Conservation (phyloP, 2,113 vertebrate species). For the Trachemys scripta region DNA sequence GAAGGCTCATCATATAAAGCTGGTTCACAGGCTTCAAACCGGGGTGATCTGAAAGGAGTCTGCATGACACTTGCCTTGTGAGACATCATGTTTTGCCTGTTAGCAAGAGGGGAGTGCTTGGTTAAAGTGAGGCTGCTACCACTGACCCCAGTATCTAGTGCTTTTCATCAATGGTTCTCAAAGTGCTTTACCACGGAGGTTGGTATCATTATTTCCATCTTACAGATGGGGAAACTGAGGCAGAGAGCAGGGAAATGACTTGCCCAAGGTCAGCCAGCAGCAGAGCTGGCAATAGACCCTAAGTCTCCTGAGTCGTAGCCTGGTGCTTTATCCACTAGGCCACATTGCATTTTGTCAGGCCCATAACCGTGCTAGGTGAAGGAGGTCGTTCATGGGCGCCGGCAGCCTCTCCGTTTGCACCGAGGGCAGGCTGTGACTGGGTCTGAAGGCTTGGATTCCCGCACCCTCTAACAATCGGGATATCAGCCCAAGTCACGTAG, state of each 20-base stretch:
- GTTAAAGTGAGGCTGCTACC: neutral
- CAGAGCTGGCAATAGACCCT: neutral
- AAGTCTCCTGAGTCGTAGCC: neutral
- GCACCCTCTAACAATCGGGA: neutral
- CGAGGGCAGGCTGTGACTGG: neutral
- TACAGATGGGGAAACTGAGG: neutral
- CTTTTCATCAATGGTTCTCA: neutral
- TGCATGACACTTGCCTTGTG: neutral
- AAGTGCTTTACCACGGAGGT: neutral
- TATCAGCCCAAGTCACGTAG: neutral
- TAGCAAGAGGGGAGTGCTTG: neutral
- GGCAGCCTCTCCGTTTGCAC: neutral
- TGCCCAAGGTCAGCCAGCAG: neutral
- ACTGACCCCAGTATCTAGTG: neutral
- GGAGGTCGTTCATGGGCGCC: neutral
- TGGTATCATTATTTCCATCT: neutral
- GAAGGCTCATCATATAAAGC: neutral
- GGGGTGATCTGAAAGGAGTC: neutral
- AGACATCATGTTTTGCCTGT: neutral
- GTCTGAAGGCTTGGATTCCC: neutral
- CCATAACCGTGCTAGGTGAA: neutral
- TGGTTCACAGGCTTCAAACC: neutral
- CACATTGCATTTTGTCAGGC: neutral
- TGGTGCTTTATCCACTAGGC: neutral
- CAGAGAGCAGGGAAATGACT: neutral